A percentile compares a stretch with the other conserved stretches of the same genome.
These are phyloP conservation scores for rabbit (Oryctolagus cuniculus) DNA, from an alignment of 2,113 vertebrate species.

Conservation along the genomic window DNA sequence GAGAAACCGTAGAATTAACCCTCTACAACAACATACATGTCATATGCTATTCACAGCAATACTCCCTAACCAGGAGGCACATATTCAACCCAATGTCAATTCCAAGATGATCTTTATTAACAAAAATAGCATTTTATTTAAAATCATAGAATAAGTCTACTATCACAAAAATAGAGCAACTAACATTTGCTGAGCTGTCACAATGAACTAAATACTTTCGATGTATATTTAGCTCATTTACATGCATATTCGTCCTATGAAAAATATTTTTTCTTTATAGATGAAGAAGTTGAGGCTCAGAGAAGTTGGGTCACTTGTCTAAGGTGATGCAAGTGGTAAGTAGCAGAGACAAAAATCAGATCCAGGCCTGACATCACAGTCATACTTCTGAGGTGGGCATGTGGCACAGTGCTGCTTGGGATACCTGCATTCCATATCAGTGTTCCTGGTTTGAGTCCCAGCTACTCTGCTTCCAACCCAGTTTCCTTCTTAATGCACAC, in stretches of 20 bases:
- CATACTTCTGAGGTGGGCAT: not conserved
- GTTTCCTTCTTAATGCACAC: no score
- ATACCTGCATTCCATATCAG: no score
- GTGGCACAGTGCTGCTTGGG: no score
- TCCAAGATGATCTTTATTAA: not conserved
- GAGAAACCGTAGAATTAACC: not conserved
- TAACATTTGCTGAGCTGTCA: not conserved
- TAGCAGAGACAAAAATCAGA: constrained; percentile 9
- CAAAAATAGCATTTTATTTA: not conserved
- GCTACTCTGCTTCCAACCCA: no score
- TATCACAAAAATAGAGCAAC: constrained; percentile 32
- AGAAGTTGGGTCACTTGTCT: not conserved
- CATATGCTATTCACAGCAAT: not conserved
- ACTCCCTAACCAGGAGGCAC: not conserved
- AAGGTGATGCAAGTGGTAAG: not conserved
- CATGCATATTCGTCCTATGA: not conserved
- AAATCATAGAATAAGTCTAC: not conserved
- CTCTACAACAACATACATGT: not conserved
- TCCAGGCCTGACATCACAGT: constrained; percentile 17
- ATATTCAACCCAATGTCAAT: not conserved
- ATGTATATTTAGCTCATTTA: not conserved
- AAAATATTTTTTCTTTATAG: not conserved
- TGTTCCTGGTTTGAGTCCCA: no score
- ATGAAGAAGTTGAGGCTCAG: constrained; percentile 2
- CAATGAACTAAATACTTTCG: not conserved